phyloP scores from a whole-genome alignment of 2,113 vertebrate species.

The Isichthys henryi region DNA sequence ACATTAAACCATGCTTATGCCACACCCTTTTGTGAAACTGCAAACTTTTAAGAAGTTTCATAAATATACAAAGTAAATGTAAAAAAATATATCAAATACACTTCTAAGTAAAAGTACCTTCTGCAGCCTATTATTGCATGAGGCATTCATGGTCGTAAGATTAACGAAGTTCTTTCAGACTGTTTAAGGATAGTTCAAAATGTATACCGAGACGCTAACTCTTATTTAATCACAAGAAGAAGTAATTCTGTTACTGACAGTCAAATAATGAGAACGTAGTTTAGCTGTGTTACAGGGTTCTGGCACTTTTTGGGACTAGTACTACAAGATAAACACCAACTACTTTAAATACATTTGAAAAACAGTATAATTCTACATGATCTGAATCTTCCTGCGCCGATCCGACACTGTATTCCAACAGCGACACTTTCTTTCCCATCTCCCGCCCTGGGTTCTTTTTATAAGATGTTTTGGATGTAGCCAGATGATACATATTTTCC shows the following conservation, averaged over 20 bases:
- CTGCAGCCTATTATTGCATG: neutral
- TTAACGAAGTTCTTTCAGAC: neutral
- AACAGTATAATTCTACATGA: neutral
- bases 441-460: neutral
- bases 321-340: neutral
- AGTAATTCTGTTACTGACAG: neutral
- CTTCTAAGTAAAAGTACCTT: neutral
- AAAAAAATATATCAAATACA: neutral
- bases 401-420: neutral
- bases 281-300: neutral
- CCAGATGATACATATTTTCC: neutral
- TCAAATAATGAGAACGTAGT: neutral
- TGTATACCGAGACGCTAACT: neutral
- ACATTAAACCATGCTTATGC: slow-evolving; percentile 7
- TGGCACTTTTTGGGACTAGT: neutral
- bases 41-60: slow-evolving; percentile 11
- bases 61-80: neutral
- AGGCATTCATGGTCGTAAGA: neutral
- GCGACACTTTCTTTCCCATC: neutral
- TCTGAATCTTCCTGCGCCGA: neutral
- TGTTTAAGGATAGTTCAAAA: neutral
- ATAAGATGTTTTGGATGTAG: neutral
- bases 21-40: neutral
- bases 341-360: neutral
- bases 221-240: neutral